These are phyloP conservation scores for Rugalucina vietnamica DNA, from an alignment of 2,888 invertebrate genomes.

Conservation along the genomic window DNA sequence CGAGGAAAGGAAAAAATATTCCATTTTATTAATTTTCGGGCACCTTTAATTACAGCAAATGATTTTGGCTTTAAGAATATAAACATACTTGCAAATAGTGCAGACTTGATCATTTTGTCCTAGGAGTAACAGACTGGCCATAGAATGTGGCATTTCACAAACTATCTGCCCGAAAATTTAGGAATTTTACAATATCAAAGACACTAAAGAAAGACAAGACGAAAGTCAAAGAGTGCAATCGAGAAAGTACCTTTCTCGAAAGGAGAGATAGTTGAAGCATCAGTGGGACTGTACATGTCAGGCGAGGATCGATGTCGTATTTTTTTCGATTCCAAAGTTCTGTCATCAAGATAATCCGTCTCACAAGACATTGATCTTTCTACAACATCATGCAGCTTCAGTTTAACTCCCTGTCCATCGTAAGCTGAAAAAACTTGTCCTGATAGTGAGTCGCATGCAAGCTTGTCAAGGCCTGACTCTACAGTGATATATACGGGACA, in stretches of 20 bases:
- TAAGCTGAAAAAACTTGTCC: conserved; percentile 33
- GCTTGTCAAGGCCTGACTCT: conserved; percentile 76
- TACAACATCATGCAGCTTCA: conserved; percentile 41
- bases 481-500: conserved; percentile 77
- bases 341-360: conserved; percentile 39
- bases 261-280: conserved; percentile 11
- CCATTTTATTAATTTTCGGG: too few relatives aligned
- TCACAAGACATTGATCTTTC: conserved; percentile 69
- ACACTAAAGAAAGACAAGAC: conserved; percentile 1
- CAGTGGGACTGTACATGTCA: conserved; percentile 58
- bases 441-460: conserved; percentile 55
- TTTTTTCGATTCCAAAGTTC: conserved; percentile 24
- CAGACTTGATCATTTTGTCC: too few relatives aligned
- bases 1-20: too few relatives aligned
- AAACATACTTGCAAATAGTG: too few relatives aligned
- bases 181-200: background rate
- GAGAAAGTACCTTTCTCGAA: conserved; percentile 55
- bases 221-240: conserved; percentile 36
- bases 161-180: background rate
- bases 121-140: too few relatives aligned
- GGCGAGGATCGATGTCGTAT: conserved; percentile 65
- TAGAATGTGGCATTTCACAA: too few relatives aligned
- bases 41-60: too few relatives aligned
- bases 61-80: too few relatives aligned
- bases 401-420: conserved; percentile 30